Evolutionary conservation across 2,113 vertebrate genomes (phyloP).

Genomic region (Bujurquina vittata): DNA sequence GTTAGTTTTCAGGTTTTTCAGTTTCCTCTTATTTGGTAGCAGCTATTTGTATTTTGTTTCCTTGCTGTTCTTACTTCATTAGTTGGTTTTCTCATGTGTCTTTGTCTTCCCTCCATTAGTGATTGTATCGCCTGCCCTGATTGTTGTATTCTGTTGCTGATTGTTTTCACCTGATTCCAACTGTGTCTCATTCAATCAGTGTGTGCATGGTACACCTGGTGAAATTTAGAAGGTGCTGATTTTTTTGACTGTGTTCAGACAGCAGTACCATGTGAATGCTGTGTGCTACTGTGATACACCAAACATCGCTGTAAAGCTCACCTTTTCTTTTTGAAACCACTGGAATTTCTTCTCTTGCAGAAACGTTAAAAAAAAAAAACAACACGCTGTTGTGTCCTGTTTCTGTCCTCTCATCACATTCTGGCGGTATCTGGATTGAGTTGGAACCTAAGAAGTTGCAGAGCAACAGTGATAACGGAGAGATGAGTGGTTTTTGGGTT

Average conservation of each 20-base stretch:
- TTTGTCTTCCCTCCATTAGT: background rate
- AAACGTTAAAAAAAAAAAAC: too few species aligned
- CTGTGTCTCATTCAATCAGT: too few species aligned
- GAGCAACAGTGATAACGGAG: conserved; percentile 20
- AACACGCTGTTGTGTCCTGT: background rate
- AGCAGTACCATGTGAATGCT: background rate
- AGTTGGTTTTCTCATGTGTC: background rate
- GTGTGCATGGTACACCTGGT: background rate
- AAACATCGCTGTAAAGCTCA: background rate
- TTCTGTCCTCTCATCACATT: too few species aligned
- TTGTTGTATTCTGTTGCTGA: background rate
- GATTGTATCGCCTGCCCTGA: background rate
- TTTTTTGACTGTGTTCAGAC: background rate
- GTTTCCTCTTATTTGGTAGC: background rate
- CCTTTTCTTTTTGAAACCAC: background rate
- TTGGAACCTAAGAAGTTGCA: background rate
- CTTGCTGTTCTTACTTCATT: background rate
- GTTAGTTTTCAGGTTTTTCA: background rate
- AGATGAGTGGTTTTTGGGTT: conserved; percentile 51
- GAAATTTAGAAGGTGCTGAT: background rate
- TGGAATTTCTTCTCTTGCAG: too few species aligned
- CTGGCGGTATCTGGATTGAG: conserved; percentile 1
- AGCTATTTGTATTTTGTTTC: background rate
- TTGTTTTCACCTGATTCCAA: background rate
- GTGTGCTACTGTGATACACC: background rate